Evolutionary conservation across 2,797 vertebrate species (phyloP), one percentile per base, ranked within the genome.

Genomic region (Eremophila alpestris): DNA sequence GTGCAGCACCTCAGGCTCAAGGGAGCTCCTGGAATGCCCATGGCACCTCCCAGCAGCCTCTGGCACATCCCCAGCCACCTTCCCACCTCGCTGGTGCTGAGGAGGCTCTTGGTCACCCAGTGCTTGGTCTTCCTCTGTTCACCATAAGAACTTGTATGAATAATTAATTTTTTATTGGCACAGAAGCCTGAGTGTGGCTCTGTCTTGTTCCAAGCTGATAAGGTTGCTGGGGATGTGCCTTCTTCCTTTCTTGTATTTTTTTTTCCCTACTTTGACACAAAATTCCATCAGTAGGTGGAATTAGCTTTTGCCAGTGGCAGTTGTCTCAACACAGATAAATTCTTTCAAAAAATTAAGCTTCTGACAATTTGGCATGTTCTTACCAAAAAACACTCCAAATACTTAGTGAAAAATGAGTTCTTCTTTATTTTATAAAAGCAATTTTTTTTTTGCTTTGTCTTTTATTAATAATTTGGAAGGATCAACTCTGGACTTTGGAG

Each of bases 201-300:
- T 81, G 46, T 85, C 69, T 87, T 94, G 85, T 14, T 91, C 76
- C 58, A 51, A 14, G 69, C 90, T 91, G 79, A 91, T 75, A 78
- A 90, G 58, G 87, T 51, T 78, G 40, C 29, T 62, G 85, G 18
- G 73, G 55, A 68, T 78, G 38, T 65, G 43, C 15, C 65, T 93
- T 78, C 76, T 71, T 48, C 73, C 32, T 68, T 82, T 76, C 86
- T 83, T 55, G 30, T 13, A 30, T 85, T 79, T 70, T 41, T 21
- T 7, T 5, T 26, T 24, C 23, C 49, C 48, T 68, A 29, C 38
- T 96, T 82, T 41, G 38, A 87, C 81, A 86, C 0, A 0, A 70
- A 94, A 95, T 90, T 87, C 49, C 75, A 74, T 77, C 87, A 60
- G 32, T 80, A 45, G 75, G 59, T 92, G 65, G 71, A 81, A 87